Evolutionary conservation across 2,888 invertebrate species (phyloP).

Genomic region (Ptilodon capucinus): DNA sequence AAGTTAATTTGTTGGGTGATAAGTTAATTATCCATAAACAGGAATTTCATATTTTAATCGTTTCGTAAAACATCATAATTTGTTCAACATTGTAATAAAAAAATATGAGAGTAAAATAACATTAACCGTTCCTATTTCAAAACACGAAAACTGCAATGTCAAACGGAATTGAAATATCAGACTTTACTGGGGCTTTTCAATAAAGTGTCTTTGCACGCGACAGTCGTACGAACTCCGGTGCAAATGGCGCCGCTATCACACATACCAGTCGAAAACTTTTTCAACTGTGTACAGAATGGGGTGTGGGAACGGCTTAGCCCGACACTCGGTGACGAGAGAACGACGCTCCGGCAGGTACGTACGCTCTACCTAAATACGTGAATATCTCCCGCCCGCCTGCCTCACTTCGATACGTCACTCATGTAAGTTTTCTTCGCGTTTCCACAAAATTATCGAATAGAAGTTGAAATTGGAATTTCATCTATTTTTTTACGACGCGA

Average conservation of each 20-base stretch:
- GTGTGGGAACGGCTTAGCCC: slow-evolving; percentile 55
- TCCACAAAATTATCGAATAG: slow-evolving; percentile 45
- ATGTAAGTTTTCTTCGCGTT: slow-evolving; percentile 65
- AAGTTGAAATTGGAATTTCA: slow-evolving; percentile 54
- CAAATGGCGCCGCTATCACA: slow-evolving; percentile 58
- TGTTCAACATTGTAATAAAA: neutral
- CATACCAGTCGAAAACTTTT: slow-evolving; percentile 68
- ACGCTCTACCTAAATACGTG: slow-evolving; percentile 42
- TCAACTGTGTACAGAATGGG: slow-evolving; percentile 50
- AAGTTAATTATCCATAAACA: too few species aligned
- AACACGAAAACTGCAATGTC: slow-evolving; percentile 2
- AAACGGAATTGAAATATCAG: slow-evolving; percentile 2
- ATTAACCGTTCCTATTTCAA: neutral
- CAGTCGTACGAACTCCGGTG: slow-evolving; percentile 30
- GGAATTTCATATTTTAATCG: too few species aligned
- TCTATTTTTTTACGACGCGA: slow-evolving; percentile 25
- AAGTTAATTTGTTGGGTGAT: too few species aligned
- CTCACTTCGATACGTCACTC: slow-evolving; percentile 71
- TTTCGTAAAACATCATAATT: too few species aligned
- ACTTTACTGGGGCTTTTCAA: slow-evolving; percentile 17
- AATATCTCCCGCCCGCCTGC: slow-evolving; percentile 57
- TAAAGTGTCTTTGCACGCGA: slow-evolving; percentile 20
- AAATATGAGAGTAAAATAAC: neutral
- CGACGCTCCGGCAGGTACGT: slow-evolving; percentile 50
- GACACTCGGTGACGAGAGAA: slow-evolving; percentile 51